Evolutionary conservation across 30 jellyfish, hydroid and myxozoan species (phyloP), one percentile per base, ranked within the genome.

Genomic region (Nemopilema nomurai): DNA sequence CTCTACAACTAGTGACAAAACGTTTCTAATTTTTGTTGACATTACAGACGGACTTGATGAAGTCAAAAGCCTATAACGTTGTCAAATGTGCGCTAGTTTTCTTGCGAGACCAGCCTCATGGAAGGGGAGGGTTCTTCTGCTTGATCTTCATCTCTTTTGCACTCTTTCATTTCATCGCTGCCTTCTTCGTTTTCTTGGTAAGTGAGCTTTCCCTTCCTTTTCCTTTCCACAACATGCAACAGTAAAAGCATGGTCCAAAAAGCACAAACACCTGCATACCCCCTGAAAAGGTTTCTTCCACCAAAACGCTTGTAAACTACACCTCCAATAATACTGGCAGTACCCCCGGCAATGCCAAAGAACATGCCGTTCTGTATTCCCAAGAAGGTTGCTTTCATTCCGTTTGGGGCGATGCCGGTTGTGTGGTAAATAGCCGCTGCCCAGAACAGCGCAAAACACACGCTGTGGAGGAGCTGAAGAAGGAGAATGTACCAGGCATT

Each of bases 371-470:
- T 79, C 69, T 84, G 41, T 8, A 91, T 71, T 21, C 92, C 94
- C 21, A 86, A 77, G 78, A 91, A 69, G 4, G 94, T 91, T 33
- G 96, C 90, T 73, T 76, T 66, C 67, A 85, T 64, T 3, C 88
- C 90, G 23, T 74, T 69, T 6, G 90, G 87, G 63, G 93, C 91
- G 69, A 83, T 51, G 26, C 32, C 18, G 7, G 79, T 64, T 16
- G 91, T 75, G 57, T 91, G 96, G 30, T 79, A 62, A 22, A 84
- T 72, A 51, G 86, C 81, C n/a, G 96, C 98, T 18, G 92, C 72
- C 90, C 94, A 80, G 81, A 86, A 87, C 84, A 91, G 66, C 6
- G 95, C 92, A 77, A 91, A 68, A 29, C 96, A 74, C 74, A 87
- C 72, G 51, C 98, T 71, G 83, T 87, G 93, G 0, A 91, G 75